A percentile compares a stretch with the other conserved stretches of the same genome.
Evolutionary conservation across 2,797 vertebrate species (phyloP).

Genomic region (Phrynocephalus forsythii): DNA sequence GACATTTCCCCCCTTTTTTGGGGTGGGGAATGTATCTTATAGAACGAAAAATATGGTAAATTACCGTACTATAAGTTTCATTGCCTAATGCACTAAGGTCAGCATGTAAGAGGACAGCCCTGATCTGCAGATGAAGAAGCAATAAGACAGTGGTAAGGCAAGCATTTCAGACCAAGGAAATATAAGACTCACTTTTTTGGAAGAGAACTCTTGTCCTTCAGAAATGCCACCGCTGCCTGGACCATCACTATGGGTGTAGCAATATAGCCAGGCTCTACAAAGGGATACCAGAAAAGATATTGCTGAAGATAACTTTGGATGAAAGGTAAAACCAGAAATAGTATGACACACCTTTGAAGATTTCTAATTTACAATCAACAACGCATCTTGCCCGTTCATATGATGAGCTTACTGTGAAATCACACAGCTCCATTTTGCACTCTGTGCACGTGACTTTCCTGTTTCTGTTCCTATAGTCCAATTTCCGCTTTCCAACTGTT

Average conservation of each 20-base stretch:
- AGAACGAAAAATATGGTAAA: no score
- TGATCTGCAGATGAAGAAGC: background rate
- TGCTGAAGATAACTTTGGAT: background rate
- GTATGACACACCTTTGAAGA: background rate
- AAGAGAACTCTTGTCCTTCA: conserved; percentile 85
- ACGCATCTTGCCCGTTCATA: background rate
- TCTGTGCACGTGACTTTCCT: background rate
- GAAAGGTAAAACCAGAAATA: background rate
- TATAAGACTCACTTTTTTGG: conserved; percentile 85
- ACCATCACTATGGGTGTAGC: conserved; percentile 94
- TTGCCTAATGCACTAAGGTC: no score
- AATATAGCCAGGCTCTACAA: conserved; percentile 88
- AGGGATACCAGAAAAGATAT: background rate
- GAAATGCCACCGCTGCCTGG: conserved; percentile 89
- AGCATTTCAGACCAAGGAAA: conserved; percentile 7
- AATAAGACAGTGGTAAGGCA: background rate
- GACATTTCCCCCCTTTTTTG: no score
- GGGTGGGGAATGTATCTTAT: no score
- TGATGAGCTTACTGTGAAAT: background rate
- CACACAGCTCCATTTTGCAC: background rate
- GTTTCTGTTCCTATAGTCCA: background rate
- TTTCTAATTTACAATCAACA: background rate
- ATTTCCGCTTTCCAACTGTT: no score
- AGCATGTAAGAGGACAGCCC: no score
- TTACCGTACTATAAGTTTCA: no score